phyloP scores from a whole-genome alignment of 2,888 invertebrate genomes.

The Pandemis cinnamomeana region DNA sequence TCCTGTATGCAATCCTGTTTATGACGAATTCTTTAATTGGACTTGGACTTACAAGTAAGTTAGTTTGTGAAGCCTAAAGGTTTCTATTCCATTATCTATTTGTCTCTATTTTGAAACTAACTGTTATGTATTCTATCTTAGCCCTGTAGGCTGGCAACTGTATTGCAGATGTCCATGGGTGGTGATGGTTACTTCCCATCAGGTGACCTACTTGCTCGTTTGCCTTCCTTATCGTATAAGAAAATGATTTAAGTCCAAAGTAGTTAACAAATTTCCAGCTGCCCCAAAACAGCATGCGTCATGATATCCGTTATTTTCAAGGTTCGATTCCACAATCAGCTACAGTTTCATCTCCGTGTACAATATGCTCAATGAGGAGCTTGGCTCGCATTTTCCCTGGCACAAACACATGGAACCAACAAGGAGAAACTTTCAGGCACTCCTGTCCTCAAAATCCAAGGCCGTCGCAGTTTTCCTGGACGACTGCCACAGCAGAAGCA shows the following conservation, averaged over 20 bases:
- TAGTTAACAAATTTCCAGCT: background rate
- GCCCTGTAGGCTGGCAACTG: no score
- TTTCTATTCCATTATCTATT: no score
- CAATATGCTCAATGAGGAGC: conserved; percentile 55
- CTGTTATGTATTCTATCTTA: no score
- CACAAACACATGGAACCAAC: conserved; percentile 53
- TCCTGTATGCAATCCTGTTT: conserved; percentile 64
- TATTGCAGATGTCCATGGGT: no score
- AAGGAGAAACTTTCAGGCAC: conserved; percentile 48
- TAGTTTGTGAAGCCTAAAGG: no score
- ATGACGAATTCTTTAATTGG: conserved; percentile 74
- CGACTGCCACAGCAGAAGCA: conserved; percentile 62
- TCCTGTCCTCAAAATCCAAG: conserved; percentile 59
- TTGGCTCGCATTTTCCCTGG: conserved; percentile 58
- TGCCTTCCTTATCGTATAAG: no score
- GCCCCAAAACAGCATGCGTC: background rate
- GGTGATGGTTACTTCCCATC: no score
- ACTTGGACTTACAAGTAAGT: conserved; percentile 75
- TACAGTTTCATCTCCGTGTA: conserved; percentile 60
- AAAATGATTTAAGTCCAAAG: background rate
- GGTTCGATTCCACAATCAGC: conserved; percentile 62
- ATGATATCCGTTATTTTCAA: conserved; percentile 43
- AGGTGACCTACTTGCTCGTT: no score
- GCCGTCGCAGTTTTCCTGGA: conserved; percentile 70
- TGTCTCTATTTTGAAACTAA: no score